phyloP scores from a whole-genome alignment of 2,113 vertebrate species.

The Pseudois nayaur region DNA sequence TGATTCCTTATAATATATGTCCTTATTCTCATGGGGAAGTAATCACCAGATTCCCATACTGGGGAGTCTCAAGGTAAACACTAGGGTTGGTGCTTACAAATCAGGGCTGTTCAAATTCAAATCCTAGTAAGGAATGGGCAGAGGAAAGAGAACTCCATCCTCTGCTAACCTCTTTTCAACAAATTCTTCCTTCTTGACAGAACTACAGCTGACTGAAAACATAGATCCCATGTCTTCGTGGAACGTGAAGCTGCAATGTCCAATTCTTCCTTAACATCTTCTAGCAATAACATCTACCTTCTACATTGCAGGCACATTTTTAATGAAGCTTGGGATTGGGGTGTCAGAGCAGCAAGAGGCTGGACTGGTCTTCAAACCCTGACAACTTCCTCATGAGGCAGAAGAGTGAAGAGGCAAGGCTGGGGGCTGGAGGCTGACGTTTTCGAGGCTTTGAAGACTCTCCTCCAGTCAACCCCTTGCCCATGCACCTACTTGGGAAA shows the following conservation, averaged over 20 bases:
- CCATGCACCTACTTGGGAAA: background rate
- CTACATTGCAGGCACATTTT: background rate
- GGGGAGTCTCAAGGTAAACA: constrained; percentile 33
- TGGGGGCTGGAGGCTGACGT: background rate
- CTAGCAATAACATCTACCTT: background rate
- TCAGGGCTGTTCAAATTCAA: background rate
- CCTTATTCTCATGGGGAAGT: background rate
- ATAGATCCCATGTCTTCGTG: background rate
- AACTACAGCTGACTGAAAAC: background rate
- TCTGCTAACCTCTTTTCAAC: background rate
- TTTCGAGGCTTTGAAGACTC: background rate
- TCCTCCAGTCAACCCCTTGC: background rate
- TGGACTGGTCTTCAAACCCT: background rate
- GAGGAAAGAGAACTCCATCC: background rate
- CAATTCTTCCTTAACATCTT: background rate
- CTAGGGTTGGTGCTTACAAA: background rate
- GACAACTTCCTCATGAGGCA: background rate
- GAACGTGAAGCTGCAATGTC: background rate
- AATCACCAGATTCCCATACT: background rate
- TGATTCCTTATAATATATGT: constrained; percentile 8
- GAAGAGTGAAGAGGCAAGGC: background rate
- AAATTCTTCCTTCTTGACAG: background rate
- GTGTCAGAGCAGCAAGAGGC: background rate
- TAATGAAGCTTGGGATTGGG: background rate
- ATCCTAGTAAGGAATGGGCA: background rate